A percentile compares a stretch with the other conserved stretches of the same genome.
Conservation (phyloP, 2,888 invertebrate species). For the Teinopalpus imperialis region DNA sequence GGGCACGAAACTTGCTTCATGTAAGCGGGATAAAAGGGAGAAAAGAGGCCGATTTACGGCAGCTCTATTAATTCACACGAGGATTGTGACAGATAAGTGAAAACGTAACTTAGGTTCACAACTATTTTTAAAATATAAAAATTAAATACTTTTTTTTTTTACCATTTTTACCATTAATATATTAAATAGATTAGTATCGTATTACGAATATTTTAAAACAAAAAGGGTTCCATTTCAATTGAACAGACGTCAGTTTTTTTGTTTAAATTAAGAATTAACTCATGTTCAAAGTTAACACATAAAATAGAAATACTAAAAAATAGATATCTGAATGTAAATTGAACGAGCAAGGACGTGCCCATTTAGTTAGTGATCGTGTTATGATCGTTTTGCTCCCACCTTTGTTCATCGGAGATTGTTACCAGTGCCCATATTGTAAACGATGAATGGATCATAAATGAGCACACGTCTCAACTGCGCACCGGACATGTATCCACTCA, state of each 20-base stretch:
- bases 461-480: background rate
- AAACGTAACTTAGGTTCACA: constrained; percentile 3
- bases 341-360: background rate
- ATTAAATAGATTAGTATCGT: no score
- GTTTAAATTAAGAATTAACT: no score
- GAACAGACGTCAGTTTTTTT: no score
- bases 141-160: no score
- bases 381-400: background rate
- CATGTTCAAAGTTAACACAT: no score
- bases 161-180: no score
- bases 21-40: background rate
- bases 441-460: background rate
- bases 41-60: background rate
- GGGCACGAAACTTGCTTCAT: background rate
- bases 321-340: background rate
- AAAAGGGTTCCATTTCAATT: no score
- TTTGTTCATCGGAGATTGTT: background rate
- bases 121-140: no score
- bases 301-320: no score
- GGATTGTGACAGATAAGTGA: background rate
- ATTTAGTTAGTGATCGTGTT: background rate
- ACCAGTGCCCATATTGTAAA: background rate
- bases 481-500: background rate
- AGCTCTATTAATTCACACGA: constrained; percentile 1
- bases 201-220: no score